These are phyloP conservation scores for Galagoides demidoff DNA, from an alignment of 2,797 vertebrate species.

Conservation along the genomic window DNA sequence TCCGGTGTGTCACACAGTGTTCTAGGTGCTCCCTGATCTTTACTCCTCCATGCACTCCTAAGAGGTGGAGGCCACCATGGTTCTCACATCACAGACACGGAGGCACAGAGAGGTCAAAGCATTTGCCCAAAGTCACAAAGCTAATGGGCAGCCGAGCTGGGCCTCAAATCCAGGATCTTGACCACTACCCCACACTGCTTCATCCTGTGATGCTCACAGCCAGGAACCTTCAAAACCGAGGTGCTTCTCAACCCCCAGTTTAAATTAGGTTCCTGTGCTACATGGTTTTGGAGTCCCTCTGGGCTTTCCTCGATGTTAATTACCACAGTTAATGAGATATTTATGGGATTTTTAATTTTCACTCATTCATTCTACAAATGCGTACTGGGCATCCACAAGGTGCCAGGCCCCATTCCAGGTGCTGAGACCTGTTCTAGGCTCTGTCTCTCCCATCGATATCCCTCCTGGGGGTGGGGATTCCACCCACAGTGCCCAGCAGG, in stretches of 20 bases:
- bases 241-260: background rate
- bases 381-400: background rate
- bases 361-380: background rate
- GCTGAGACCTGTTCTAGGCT: background rate
- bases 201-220: fast-evolving
- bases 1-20: background rate
- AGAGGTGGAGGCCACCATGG: background rate
- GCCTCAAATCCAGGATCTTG: background rate
- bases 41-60: too few relatives aligned
- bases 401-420: background rate
- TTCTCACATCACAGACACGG: background rate
- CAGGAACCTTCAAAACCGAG: background rate
- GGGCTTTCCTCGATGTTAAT: background rate
- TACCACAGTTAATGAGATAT: background rate
- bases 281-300: too few relatives aligned
- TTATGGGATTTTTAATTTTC: background rate
- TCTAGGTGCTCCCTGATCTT: background rate
- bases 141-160: background rate
- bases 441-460: background rate
- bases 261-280: background rate
- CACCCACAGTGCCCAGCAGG: too few relatives aligned
- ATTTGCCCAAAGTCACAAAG: background rate
- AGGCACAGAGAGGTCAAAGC: constrained; percentile 1
- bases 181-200: background rate
- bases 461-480: too few relatives aligned